Base-by-base conservation (phyloP, 2,888 invertebrate genomes). In the Agelastica alni region DNA sequence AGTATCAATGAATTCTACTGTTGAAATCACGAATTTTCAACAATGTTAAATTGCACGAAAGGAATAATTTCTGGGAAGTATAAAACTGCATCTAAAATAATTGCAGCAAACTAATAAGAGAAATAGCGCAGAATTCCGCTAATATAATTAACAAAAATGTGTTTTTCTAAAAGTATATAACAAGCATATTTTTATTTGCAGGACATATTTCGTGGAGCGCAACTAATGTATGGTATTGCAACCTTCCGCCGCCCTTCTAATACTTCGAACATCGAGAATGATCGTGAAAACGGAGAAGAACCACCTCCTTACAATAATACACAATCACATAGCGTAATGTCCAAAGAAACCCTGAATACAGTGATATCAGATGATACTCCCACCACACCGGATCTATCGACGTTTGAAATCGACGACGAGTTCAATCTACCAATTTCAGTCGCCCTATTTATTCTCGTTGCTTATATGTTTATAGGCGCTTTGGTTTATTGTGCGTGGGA, bases 381-480 rank as follows among this genome's bases (percentile, higher is more conserved):
- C 0, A 86, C 84, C 0, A 91, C 92, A 0, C 91, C 91, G 30
- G 90, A 89, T 0, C 85, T 89, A 39, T 88, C 89, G 26, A 81
- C 84, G 2, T 91, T 86, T 64, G 88, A 88, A 71, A 86, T 94
- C 47, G 93, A 92, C 71, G 95, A 96, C 67, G 93, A 96, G 73
- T 97, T 97, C 74, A 96, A 97, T 75, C 77, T 98, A 48, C 97
- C 97, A 0, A 89, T 96, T 26, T 89, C 92, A 0, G 83, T 97
- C 0, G 96, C 96, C 0, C 86, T 96, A 2, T 75, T 86, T 31
- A 86, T 97, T 51, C 80, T 96, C 10, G 76, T 96, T 0, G 75
- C 86, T 0, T 98, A 98, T 77, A 93, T 97, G 36, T 83, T 95
- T 54, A 76, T 91, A 10, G 97, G 97, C 0, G 93, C 93, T 0